These are phyloP conservation scores for Macrotis lagotis DNA, from an alignment of 2,113 vertebrate species.

Conservation along the genomic window DNA sequence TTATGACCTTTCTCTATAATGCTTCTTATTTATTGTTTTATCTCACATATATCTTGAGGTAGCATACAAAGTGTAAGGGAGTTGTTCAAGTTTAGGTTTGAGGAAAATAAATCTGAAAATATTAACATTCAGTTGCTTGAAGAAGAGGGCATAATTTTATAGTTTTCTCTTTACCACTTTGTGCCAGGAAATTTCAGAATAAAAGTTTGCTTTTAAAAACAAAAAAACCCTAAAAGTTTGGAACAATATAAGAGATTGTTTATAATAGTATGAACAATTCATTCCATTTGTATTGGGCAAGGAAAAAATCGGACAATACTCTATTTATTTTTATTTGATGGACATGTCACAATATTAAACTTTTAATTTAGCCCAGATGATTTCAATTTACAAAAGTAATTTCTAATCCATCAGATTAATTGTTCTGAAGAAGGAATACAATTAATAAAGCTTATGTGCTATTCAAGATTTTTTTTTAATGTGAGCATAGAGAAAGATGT, in stretches of 20 bases:
- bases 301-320: neutral
- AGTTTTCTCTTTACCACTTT: neutral
- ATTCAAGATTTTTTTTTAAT: neutral
- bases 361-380: conserved; percentile 12
- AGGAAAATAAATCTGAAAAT: conserved; percentile 46
- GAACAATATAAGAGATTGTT: neutral
- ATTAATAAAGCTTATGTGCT: neutral
- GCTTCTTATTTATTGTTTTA: conserved; percentile 8
- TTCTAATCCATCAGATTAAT: neutral
- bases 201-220: conserved; percentile 42
- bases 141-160: conserved; percentile 56
- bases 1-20: neutral
- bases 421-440: neutral
- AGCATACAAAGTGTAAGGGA: conserved; percentile 31
- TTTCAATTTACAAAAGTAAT: neutral
- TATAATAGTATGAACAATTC: conserved; percentile 17
- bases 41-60: conserved; percentile 53
- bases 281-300: conserved; percentile 8
- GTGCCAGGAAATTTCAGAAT: conserved; percentile 41
- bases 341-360: neutral
- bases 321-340: conserved; percentile 24
- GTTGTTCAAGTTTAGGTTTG: conserved; percentile 39
- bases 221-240: conserved; percentile 26
- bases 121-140: conserved; percentile 28
- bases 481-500: neutral